Evolutionary conservation across 2,113 vertebrate species (phyloP), one percentile per base, ranked within the genome.

Genomic region (Nesoenas mayeri): DNA sequence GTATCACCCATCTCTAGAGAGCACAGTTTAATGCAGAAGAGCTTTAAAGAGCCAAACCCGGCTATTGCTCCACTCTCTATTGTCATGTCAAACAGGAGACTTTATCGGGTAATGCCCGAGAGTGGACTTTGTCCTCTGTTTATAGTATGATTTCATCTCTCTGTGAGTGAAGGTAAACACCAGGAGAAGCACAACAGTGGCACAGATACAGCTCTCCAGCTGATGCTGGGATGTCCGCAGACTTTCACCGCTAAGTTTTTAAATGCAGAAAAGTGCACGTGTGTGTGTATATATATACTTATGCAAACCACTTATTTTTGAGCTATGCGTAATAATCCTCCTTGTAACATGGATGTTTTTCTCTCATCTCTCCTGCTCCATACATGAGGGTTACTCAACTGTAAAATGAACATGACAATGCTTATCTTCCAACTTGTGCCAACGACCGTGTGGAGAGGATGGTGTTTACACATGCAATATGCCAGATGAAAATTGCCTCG

Each of bases 71-170:
- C 85, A 71, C 20, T 1, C 71, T 82, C 82, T 83, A 88, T 91
- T 89, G 88, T 94, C 89, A 71, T 4, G 74, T 67, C 88, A 88
- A 88, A 94, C 90, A 86, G 79, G 64, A 77, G 72, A 42, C 93
- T 86, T 65, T 2, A 62, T 20, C 7, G 4, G 67, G 28, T 58
- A 44, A 47, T 28, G 71, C 71, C 17, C 5, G 47, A 34, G 75
- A 51, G 61, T 3, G 82, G 93, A 97, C 96, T 97, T 97, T 91
- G 96, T 64, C 88, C 93, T 93, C 75, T 80, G 2, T 80, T 95
- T 91, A 90, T 56, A 74, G 81, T 88, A 50, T 96, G 93, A 96
- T 67, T 90, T 97, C 88, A 96, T 90, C 88, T 77, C 84, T 69
- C 26, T 12, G 22, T 9, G 21, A 65, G 71, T 7, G 85, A 86